Conservation (phyloP, 2,888 invertebrate species). For the Sympetrum striolatum region DNA sequence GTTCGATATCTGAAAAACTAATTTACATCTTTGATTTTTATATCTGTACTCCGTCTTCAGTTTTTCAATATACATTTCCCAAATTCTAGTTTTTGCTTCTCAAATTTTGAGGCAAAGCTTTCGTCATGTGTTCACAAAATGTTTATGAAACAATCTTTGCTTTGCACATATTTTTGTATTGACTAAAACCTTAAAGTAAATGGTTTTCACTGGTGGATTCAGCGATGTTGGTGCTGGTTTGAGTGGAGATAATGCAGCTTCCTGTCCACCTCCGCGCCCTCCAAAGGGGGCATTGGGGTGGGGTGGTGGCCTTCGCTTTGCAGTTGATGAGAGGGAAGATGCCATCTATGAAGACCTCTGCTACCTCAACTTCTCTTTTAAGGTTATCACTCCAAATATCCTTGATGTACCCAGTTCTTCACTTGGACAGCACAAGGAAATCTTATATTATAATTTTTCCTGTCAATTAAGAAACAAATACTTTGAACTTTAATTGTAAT, state of each 20-base stretch:
- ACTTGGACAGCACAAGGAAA: too few species aligned
- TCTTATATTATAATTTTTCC: too few species aligned
- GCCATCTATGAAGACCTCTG: conserved; percentile 89
- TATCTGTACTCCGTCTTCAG: too few species aligned
- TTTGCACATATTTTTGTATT: not conserved
- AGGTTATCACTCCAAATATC: conserved; percentile 65
- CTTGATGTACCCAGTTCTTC: not conserved
- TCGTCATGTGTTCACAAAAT: too few species aligned
- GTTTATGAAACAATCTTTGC: too few species aligned
- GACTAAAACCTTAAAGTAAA: not conserved
- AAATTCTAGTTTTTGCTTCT: too few species aligned
- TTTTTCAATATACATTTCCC: too few species aligned
- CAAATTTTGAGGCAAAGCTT: too few species aligned
- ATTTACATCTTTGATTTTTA: too few species aligned
- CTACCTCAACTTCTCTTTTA: conserved; percentile 80
- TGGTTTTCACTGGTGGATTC: conserved; percentile 32
- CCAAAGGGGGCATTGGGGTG: conserved; percentile 17
- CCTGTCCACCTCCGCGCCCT: conserved; percentile 9
- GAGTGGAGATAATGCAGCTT: not conserved
- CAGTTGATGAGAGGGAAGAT: conserved; percentile 64
- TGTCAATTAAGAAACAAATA: too few species aligned
- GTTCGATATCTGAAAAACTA: too few species aligned
- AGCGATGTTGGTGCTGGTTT: conserved; percentile 31
- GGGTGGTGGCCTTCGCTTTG: not conserved
- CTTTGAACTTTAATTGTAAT: too few species aligned